These are phyloP conservation scores for Piprites chloris DNA, from an alignment of 2,113 vertebrate species.

Conservation along the genomic window DNA sequence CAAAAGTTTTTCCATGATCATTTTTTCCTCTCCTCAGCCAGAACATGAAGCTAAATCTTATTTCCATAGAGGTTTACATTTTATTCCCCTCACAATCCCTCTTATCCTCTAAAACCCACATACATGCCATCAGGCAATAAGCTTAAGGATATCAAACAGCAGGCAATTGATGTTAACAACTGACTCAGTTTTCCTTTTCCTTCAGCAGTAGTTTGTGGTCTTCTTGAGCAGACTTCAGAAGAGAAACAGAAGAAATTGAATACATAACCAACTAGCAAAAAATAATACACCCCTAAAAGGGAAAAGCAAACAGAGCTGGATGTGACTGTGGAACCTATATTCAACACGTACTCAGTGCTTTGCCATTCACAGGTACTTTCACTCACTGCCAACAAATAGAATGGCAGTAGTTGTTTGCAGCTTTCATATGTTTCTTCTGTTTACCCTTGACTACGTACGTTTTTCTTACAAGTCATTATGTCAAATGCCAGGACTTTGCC, in stretches of 20 bases:
- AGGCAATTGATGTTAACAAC: background rate
- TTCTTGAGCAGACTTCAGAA: background rate
- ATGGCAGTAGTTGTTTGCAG: background rate
- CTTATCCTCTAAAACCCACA: background rate
- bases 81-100: background rate
- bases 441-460: background rate
- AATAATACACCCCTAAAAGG: background rate
- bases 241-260: background rate
- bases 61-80: background rate
- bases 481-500: background rate
- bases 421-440: background rate
- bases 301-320: background rate
- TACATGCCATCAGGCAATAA: background rate
- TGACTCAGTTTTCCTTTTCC: background rate
- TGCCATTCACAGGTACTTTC: background rate
- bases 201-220: slow-evolving; percentile 6
- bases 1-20: background rate
- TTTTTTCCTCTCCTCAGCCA: background rate
- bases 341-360: background rate
- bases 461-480: background rate
- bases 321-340: background rate
- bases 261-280: background rate
- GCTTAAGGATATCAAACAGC: background rate
- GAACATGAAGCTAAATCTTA: background rate
- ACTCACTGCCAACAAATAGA: background rate